phyloP scores from a whole-genome alignment of 2,797 vertebrate species.

The Scomberomorus guttatus region DNA sequence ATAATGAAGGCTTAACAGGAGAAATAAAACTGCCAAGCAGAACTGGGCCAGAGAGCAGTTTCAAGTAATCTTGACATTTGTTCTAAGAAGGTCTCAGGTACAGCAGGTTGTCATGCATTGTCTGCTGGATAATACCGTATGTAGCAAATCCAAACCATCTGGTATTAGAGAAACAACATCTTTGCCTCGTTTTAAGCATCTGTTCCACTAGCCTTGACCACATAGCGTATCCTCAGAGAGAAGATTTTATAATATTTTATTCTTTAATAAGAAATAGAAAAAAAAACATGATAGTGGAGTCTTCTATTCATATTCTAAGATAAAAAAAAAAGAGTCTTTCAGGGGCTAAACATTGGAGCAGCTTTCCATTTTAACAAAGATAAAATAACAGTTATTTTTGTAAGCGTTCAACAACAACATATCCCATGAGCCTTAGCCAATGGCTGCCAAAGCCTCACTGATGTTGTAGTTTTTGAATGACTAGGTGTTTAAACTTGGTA shows the following conservation, averaged over 20 bases:
- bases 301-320: too few species aligned
- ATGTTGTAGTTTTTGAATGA: neutral
- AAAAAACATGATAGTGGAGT: too few species aligned
- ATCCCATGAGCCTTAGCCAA: neutral
- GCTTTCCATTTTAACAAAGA: too few species aligned
- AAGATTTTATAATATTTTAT: too few species aligned
- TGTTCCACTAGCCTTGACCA: constrained; percentile 7
- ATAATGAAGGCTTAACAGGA: constrained; percentile 50
- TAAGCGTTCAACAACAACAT: neutral
- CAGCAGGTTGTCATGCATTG: neutral
- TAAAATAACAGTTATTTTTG: neutral
- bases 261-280: too few species aligned
- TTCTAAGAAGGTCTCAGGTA: constrained; percentile 32
- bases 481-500: neutral
- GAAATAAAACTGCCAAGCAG: constrained; percentile 1
- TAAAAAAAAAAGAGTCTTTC: neutral
- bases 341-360: too few species aligned
- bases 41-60: constrained; percentile 52
- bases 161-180: constrained; percentile 33
- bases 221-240: neutral
- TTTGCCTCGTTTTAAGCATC: constrained; percentile 31
- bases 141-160: constrained; percentile 51
- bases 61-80: constrained; percentile 41
- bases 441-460: neutral
- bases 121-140: constrained; percentile 17